phyloP scores from a whole-genome alignment of 2,888 invertebrate genomes.

The Mantis religiosa region DNA sequence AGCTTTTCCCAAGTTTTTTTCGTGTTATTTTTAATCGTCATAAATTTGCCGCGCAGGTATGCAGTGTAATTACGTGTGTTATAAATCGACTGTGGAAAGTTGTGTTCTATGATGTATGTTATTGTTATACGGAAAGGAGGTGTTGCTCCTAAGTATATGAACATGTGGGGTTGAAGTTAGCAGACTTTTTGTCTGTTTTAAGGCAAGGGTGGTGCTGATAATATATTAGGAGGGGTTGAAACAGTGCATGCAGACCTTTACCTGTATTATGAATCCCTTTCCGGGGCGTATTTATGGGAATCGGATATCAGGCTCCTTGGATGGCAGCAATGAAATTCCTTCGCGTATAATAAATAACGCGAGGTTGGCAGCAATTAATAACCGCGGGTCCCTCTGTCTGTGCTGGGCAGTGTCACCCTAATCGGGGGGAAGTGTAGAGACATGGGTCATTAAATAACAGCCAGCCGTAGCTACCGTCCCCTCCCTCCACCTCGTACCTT shows the following conservation, averaged over 20 bases:
- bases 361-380: conserved; percentile 8
- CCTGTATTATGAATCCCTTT: neutral
- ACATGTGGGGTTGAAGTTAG: neutral
- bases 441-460: conserved; percentile 26
- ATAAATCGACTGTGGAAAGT: no score
- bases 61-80: no score
- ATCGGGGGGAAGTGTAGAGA: conserved; percentile 3
- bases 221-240: neutral
- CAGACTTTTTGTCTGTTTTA: neutral
- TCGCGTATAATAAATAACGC: conserved; percentile 15
- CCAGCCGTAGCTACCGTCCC: conserved; percentile 20
- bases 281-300: neutral
- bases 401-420: conserved; percentile 14
- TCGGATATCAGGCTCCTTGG: neutral
- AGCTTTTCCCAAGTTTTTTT: no score
- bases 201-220: neutral
- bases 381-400: neutral
- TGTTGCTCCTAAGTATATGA: neutral
- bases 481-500: neutral
- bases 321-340: neutral
- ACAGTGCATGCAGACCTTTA: neutral
- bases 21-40: no score
- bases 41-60: no score
- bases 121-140: neutral
- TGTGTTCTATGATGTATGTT: no score